Evolutionary conservation across 2,888 invertebrate genomes (phyloP), one percentile per base, ranked within the genome.

Genomic region (Tetrapedia diversipes): DNA sequence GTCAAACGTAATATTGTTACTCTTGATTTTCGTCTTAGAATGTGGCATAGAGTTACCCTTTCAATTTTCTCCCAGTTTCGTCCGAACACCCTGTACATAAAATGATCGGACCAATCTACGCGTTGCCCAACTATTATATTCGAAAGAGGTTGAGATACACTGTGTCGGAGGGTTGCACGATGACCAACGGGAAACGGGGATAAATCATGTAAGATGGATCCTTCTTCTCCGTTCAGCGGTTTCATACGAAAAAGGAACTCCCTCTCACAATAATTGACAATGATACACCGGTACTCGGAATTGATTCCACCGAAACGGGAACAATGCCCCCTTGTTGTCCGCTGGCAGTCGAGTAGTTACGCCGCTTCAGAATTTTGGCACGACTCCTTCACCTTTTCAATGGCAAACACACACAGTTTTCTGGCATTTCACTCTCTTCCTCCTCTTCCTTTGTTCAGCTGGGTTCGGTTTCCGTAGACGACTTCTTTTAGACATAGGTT

Each of bases 291-390:
- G 32, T 53, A 59, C 57, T n/a, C 22, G 45, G 34, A 66, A 57
- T 37, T 49, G 59, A 67, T 67, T 49, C 22, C 37, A 49, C 29
- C 37, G 27, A 59, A 49, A 29, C 47, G 59, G 29, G 59, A 67
- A 67, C 67, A 59, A 67, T 57, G 47, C 57, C 7, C 39, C 29
- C n/a, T n/a, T 39, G 47, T 67, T 67, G 59, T 39, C 59, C 29
- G 22, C n/a, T 29, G 3, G 22, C 57, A 22, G 37, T n/a, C 37
- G 29, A 49, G 49, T 24, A 27, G 56, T n/a, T n/a, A 34, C 45
- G 43, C 24, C 39, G 39, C 59, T 59, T 47, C 34, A 49, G 47
- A 59, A 56, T 29, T 59, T 67, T 59, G 57, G 67, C 57, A 67
- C 59, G n/a, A 45, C 11, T 61, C 22, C 37, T 66, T 4, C 27